Conservation (phyloP, 2,888 invertebrate genomes). For the Tetramorium bicarinatum region DNA sequence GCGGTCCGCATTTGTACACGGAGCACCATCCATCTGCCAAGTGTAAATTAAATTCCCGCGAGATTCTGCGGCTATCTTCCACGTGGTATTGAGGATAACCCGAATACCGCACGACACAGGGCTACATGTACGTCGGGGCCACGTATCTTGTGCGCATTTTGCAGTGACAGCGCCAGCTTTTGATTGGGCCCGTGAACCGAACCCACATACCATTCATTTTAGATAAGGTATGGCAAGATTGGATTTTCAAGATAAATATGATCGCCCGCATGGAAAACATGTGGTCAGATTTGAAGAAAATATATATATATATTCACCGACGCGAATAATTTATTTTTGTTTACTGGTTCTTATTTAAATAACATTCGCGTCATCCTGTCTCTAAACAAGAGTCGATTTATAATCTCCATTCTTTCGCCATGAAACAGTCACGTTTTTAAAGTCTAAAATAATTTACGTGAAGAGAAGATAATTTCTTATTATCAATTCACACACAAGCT, state of each 20-base stretch:
- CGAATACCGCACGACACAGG: slow-evolving; percentile 57
- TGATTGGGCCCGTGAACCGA: slow-evolving; percentile 59
- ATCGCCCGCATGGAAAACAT: too few species aligned
- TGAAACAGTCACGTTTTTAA: not conserved
- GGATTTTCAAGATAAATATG: slow-evolving; percentile 38
- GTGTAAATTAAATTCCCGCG: slow-evolving; percentile 53
- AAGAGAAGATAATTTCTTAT: slow-evolving; percentile 8
- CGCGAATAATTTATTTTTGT: not conserved
- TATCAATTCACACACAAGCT: not conserved
- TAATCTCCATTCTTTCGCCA: not conserved
- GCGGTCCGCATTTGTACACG: slow-evolving; percentile 26
- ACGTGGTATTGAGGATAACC: slow-evolving; percentile 50
- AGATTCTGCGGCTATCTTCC: slow-evolving; percentile 59
- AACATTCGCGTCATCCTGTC: not conserved
- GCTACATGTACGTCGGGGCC: slow-evolving; percentile 44
- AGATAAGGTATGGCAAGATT: slow-evolving; percentile 58
- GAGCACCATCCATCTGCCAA: slow-evolving; percentile 38
- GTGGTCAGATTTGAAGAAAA: not conserved
- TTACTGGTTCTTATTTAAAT: not conserved
- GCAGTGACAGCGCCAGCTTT: slow-evolving; percentile 32
- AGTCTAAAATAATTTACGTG: not conserved
- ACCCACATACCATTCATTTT: slow-evolving; percentile 62
- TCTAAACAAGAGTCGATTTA: not conserved
- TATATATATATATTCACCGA: not conserved
- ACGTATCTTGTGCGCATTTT: slow-evolving; percentile 60